A percentile compares a stretch with the other conserved stretches of the same genome.
phyloP scores from a whole-genome alignment of 2,797 vertebrate species.

The Diplodus sargus region DNA sequence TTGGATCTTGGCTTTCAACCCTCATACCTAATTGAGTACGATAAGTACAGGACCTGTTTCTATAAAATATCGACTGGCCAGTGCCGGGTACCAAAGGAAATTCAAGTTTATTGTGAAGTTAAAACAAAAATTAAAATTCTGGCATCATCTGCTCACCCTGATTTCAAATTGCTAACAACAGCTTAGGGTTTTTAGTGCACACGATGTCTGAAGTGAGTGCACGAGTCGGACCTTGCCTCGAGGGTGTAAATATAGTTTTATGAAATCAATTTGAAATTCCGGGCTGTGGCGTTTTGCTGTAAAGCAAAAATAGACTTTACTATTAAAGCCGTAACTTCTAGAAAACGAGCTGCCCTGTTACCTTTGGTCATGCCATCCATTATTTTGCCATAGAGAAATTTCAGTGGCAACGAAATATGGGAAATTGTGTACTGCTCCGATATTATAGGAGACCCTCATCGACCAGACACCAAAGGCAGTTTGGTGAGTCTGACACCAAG shows the following conservation, averaged over 20 bases:
- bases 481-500: too few species aligned
- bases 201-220: too few species aligned
- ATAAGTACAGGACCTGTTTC: neutral
- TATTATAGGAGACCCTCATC: neutral
- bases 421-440: neutral
- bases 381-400: neutral
- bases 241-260: too few species aligned
- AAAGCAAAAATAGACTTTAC: neutral
- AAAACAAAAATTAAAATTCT: too few species aligned
- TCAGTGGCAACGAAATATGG: neutral
- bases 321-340: neutral
- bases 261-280: too few species aligned
- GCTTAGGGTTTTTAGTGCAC: too few species aligned
- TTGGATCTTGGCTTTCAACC: neutral
- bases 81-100: neutral
- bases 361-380: neutral
- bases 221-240: too few species aligned
- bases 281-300: too few species aligned
- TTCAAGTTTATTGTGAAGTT: neutral
- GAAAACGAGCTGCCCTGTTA: neutral
- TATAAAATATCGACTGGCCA: neutral
- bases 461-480: neutral
- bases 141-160: too few species aligned
- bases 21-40: neutral
- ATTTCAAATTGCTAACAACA: too few species aligned